Evolutionary conservation across 1,140 invertebrate species (phyloP), one percentile per base, ranked within the genome.

Genomic region (Coptotermes formosanus): DNA sequence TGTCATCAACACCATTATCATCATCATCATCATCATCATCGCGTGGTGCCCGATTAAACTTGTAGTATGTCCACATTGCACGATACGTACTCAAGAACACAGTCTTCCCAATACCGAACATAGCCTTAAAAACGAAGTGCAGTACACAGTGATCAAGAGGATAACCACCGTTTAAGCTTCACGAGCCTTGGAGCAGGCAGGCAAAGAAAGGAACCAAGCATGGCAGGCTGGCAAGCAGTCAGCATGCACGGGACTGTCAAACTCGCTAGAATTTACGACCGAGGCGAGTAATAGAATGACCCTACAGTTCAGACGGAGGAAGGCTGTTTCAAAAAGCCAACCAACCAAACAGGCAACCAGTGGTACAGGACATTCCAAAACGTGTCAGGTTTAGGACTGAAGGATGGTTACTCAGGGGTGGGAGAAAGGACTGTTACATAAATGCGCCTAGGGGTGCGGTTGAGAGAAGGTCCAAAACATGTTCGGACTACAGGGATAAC

Each of bases 331-430:
- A 25, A 19, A 75, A 75, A n/a, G 82, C 38, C 82, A 45, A 23
- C 25, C 83, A 30, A 84, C 44, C 25, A 52, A 25, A 19, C 23
- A 14, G 30, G 83, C 45, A 25, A 19, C 3, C n/a, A 19, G 48
- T 52, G 16, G 1, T 48, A 30, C 30, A 52, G 25, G 83, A 84
- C 83, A 84, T 84, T 55, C 83, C 83, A 52, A 84, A 84, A 55
- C 43, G 89, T 88, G 89, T 89, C 89, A 86, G 89, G 89, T 88
- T 86, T 87, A 59, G 69, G 32, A 48, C 45, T 43, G 64, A 44
- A 55, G 44, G 43, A 25, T 81, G 69, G 3, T 69, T 69, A 82
- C 86, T 30, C 25, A 82, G 82, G 75, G 86, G 82, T 75, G 81
- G 86, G 64, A 52, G 82, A 64, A 81, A 16, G 45, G 59, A 83